Evolutionary conservation across 1,140 invertebrate species (phyloP), one percentile per base, ranked within the genome.

Genomic region (Ceratosolen solmsi): DNA sequence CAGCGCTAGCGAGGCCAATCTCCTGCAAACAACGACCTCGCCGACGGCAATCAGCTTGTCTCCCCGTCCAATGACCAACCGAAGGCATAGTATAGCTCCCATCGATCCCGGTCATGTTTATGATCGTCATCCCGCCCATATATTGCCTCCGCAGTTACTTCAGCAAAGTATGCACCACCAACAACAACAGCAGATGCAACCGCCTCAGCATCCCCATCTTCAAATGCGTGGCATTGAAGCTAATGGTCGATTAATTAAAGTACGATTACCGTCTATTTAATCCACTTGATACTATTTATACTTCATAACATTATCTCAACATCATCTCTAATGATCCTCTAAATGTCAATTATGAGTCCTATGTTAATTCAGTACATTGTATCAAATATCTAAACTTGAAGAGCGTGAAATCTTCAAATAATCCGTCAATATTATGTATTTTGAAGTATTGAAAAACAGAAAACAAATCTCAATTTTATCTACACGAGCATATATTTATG

Each of bases 1-100:
- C 82, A 94, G 94, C 70, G 92, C 93, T 27, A 96, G 95, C 82
- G 96, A 96, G 88, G 95, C 95, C 25, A 96, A 96, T 90, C 92
- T 96, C 1, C 88, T 96, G 15, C 93, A 94, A 15, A 5, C 87
- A 83, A 17, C 30, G 2, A 60, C 36, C 15, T 63, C 71, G 27
- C 49, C 33, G 15, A 49, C 27, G 27, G 25, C 25, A 17, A 36
- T 75, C 27, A 46, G 38, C 20, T 2, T 41, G 7, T 78, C 75
- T 9, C n/a, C 74, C 9, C 58, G 80, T 1, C 17, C 90, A 17
- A 87, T 90, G 58, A 89, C 90, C 51, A 93, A 93, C 72, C 91
- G 94, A 65, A 88, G 94, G 51, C 94, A 93, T 86, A 95, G 94
- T 83, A 94, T 95, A 22, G 94, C 94, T 0, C 90, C 90, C 0